phyloP scores from a whole-genome alignment of 2,888 invertebrate species.

The Polydrusus cervinus region DNA sequence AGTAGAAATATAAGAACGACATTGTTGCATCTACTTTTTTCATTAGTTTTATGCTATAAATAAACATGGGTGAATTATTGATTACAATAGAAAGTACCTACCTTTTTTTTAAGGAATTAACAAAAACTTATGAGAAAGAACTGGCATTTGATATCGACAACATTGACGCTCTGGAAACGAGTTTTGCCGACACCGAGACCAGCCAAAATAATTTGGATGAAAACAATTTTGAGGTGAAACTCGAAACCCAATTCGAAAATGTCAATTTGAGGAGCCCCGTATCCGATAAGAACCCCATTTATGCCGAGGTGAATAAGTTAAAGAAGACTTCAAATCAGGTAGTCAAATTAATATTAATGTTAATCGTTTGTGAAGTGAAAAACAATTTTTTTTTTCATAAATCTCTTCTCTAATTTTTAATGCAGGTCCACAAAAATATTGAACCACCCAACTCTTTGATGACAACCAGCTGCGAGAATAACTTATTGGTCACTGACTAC shows the following conservation, averaged over 20 bases:
- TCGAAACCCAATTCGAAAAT: conserved; percentile 60
- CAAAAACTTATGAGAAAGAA: conserved; percentile 64
- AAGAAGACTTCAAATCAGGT: conserved; percentile 57
- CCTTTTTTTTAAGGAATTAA: conserved; percentile 58
- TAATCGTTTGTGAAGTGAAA: no score
- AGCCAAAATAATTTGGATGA: conserved; percentile 64
- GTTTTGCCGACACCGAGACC: conserved; percentile 66
- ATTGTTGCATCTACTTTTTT: background rate
- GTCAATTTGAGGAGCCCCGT: conserved; percentile 63
- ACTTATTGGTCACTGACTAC: conserved; percentile 49
- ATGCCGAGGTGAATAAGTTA: conserved; percentile 67
- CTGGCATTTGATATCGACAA: conserved; percentile 59
- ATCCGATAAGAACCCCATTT: conserved; percentile 64
- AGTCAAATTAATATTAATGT: no score
- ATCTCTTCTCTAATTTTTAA: background rate
- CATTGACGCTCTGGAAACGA: conserved; percentile 63
- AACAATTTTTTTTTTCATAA: no score
- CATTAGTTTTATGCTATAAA: background rate
- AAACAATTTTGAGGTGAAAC: conserved; percentile 56
- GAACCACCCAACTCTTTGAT: conserved; percentile 45
- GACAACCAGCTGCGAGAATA: conserved; percentile 54
- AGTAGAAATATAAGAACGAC: no score
- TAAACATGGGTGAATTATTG: no score
- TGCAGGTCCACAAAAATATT: conserved; percentile 37
- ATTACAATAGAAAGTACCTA: no score